Evolutionary conservation across 2,888 invertebrate genomes (phyloP).

Genomic region (Cheiracanthium punctorium): DNA sequence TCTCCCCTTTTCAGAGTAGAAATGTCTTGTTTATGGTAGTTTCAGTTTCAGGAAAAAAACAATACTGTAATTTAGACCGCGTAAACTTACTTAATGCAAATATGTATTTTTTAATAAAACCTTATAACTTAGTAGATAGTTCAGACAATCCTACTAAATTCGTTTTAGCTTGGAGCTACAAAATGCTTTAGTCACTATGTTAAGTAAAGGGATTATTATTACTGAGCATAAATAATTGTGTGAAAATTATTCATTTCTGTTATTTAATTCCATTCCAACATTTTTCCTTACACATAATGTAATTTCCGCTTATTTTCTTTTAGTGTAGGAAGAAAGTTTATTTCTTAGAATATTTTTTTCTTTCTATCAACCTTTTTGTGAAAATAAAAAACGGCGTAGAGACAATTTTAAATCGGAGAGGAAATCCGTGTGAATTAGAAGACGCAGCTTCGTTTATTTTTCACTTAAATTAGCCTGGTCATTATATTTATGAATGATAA

Average conservation of each 20-base stretch:
- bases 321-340: not conserved
- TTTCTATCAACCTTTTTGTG: not conserved
- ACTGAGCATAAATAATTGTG: not conserved
- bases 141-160: too few relatives aligned
- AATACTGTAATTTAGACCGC: too few relatives aligned
- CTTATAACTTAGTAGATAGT: too few relatives aligned
- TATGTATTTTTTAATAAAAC: too few relatives aligned
- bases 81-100: too few relatives aligned
- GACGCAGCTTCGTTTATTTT: constrained; percentile 45
- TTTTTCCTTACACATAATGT: not conserved
- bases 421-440: constrained; percentile 50
- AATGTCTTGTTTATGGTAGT: too few relatives aligned
- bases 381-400: constrained; percentile 14
- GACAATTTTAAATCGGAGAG: constrained; percentile 47
- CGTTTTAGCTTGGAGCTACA: too few relatives aligned
- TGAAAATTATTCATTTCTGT: not conserved
- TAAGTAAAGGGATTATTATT: too few relatives aligned
- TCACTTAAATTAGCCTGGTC: constrained; percentile 36
- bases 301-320: not conserved
- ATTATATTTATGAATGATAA: constrained; percentile 26
- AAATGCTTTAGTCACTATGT: too few relatives aligned
- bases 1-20: too few relatives aligned
- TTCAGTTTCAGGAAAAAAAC: too few relatives aligned
- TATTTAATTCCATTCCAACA: not conserved
- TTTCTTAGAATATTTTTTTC: not conserved